Percentiles rank a stretch among this genome's conserved stretches.
phyloP scores from a whole-genome alignment of 2,797 vertebrate species.

The Lophius americanus region DNA sequence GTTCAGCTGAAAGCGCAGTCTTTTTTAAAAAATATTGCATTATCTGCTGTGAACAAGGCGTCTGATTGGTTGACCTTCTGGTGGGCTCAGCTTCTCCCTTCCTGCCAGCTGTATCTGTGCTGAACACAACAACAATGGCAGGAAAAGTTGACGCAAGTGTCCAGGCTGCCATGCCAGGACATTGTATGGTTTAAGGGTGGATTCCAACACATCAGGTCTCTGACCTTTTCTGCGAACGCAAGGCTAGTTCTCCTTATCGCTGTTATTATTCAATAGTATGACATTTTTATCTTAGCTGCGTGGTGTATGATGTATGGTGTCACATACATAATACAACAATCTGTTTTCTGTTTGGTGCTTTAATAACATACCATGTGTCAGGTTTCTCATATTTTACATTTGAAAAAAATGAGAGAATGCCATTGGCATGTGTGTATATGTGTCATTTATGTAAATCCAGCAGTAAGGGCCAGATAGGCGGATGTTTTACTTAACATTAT shows the following conservation, averaged over 20 bases:
- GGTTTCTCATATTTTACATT: not conserved
- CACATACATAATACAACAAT: not conserved
- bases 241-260: conserved; percentile 37
- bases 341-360: not conserved
- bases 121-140: conserved; percentile 73
- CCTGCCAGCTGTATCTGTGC: conserved; percentile 69
- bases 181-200: conserved; percentile 67
- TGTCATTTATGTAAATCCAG: conserved; percentile 33
- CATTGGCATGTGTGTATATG: not conserved
- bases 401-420: not conserved
- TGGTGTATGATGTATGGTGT: conserved; percentile 23
- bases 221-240: conserved; percentile 68
- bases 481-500: conserved; percentile 48
- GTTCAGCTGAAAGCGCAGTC: conserved; percentile 14
- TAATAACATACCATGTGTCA: not conserved
- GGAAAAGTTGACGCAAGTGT: conserved; percentile 73
- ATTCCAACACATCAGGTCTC: conserved; percentile 44
- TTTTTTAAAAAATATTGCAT: conserved; percentile 45
- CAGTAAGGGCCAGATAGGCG: conserved; percentile 36
- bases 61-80: conserved; percentile 62
- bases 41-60: conserved; percentile 22
- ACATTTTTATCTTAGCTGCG: conserved; percentile 27
- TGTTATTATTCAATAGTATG: conserved; percentile 31
- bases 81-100: conserved; percentile 60
- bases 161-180: conserved; percentile 54